Percentiles rank a stretch among this genome's conserved stretches.
Evolutionary conservation across 2,888 invertebrate genomes (phyloP).

Genomic region (Steinernema carpocapsae): DNA sequence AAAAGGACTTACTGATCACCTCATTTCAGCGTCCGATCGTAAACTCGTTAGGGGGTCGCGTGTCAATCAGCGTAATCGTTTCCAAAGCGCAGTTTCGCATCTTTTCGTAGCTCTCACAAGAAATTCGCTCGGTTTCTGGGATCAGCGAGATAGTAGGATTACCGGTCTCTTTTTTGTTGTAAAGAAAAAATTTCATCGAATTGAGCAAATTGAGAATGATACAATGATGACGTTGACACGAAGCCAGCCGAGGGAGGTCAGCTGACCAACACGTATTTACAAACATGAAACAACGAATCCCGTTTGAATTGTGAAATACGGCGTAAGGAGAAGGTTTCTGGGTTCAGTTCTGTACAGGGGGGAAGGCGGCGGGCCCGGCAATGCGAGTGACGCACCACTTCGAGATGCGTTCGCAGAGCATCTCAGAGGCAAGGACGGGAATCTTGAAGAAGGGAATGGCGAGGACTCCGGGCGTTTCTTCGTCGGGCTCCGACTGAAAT

Average conservation of each 20-base stretch:
- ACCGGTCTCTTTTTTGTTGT: too few species aligned
- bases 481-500: background rate
- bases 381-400: background rate
- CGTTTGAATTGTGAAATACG: conserved; percentile 17
- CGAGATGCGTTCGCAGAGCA: background rate
- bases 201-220: too few species aligned
- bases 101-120: conserved; percentile 51
- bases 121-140: conserved; percentile 46
- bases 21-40: conserved; percentile 82
- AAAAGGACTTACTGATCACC: conserved; percentile 49
- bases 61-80: conserved; percentile 78
- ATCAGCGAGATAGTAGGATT: conserved; percentile 51
- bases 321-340: too few species aligned
- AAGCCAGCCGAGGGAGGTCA: too few species aligned
- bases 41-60: conserved; percentile 82
- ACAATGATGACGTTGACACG: too few species aligned
- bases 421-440: background rate
- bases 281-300: conserved; percentile 3
- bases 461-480: background rate
- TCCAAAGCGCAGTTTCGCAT: conserved; percentile 37
- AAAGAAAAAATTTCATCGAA: background rate
- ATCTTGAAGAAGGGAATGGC: background rate
- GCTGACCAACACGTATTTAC: background rate
- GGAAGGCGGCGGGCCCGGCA: background rate
- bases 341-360: background rate